Conservation (phyloP, 2,797 vertebrate species). For the Todus mexicanus region DNA sequence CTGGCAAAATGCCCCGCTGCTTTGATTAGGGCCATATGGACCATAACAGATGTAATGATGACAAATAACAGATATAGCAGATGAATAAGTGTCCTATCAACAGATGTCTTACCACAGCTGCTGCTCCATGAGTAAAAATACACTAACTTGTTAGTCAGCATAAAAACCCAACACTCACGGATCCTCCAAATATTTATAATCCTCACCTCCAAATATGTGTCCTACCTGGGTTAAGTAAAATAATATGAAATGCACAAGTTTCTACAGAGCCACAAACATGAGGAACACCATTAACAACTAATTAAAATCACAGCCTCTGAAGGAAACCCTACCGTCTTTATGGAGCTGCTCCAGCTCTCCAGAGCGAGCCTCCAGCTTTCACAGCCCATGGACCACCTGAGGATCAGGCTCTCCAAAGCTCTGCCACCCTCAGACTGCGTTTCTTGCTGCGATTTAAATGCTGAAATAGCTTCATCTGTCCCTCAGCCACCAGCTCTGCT, state of each 20-base stretch:
- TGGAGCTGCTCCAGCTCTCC: not conserved
- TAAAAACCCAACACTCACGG: not conserved
- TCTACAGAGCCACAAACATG: not conserved
- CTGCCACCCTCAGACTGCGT: accelerated
- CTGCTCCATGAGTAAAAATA: not conserved
- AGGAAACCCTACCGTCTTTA: accelerated
- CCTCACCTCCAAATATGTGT: not conserved
- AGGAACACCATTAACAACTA: not conserved
- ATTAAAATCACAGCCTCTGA: accelerated
- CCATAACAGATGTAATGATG: not conserved
- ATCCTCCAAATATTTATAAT: not conserved
- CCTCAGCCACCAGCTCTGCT: not conserved
- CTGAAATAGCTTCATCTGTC: not conserved
- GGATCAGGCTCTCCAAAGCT: not conserved
- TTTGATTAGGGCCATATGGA: not conserved
- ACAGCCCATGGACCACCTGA: not conserved
- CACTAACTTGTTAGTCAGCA: not conserved
- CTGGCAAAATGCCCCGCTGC: not conserved
- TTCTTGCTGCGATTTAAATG: not conserved
- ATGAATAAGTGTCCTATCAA: not conserved
- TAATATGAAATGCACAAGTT: accelerated
- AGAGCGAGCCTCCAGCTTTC: not conserved
- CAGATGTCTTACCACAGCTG: not conserved
- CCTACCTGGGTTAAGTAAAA: not conserved
- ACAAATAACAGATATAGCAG: not conserved